Base-by-base conservation (phyloP, 2,888 invertebrate species). In the Protophormia terraenovae region DNA sequence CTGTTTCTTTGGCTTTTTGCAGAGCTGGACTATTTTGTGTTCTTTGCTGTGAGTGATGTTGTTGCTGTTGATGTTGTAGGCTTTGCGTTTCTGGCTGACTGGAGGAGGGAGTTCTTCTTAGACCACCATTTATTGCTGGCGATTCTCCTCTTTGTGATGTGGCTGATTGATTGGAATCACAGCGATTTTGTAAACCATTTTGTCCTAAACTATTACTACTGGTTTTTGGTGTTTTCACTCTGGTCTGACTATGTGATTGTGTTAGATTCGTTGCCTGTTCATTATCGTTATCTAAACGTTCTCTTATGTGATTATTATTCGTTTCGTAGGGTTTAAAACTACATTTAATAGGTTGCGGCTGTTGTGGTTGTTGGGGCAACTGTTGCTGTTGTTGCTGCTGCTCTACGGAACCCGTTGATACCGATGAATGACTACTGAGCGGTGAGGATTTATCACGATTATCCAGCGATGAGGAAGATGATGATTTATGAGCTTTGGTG, bases 241-340 rank as follows among this genome's bases (percentile, higher is more conserved):
- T 87, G 22, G 86, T 80, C 90, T 89, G 85, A 89, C 87, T 82
- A 88, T 90, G 79, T 3, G 35, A 66, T 45, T 81, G 86, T 32
- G 84, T 76, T 32, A 87, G 80, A 80, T 87, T 89, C 64, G 88
- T 87, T 7, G 87, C 86, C 84, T 89, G 88, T 84, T 89, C 90
- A 81, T 87, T 88, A 69, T 89, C 89, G 55, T 89, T 89, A 2
- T 93, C 92, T 27, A 86, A 91, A 90, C 87, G 91, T 89, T 73
- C 91, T 89, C 83, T 92, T 95, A 89, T 96, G 73, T 89, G 88
- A 86, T 90, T 92, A 76, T 89, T 96, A 95, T 91, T 96, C 89
- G 95, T 95, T 93, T 96, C 96, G 92, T 96, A 96, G 89, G 96
- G 96, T 93, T 96, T 96, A 92, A 96, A 96, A 91, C 95, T 95